Evolutionary conservation across 2,113 vertebrate genomes (phyloP).

Genomic region (Daboia siamensis): DNA sequence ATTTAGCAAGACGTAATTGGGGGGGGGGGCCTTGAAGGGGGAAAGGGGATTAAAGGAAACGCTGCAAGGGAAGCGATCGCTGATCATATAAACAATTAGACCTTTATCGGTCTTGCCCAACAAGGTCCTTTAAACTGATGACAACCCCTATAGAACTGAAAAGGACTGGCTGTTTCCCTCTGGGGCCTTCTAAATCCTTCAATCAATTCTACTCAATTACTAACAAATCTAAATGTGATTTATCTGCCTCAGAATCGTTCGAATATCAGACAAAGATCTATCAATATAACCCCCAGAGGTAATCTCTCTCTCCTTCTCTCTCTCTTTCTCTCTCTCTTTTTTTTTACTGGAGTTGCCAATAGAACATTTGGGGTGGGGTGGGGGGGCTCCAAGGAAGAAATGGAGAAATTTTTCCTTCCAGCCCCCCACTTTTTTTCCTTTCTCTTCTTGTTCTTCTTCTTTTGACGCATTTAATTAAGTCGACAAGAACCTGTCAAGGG

Average conservation of each 20-base stretch:
- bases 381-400: conserved; percentile 82
- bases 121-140: conserved; percentile 65
- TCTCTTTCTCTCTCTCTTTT: conserved; percentile 68
- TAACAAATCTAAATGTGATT: conserved; percentile 99
- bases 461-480: conserved; percentile 97
- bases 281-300: conserved; percentile 91
- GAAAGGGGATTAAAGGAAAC: background rate
- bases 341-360: conserved; percentile 89
- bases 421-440: conserved; percentile 51
- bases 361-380: conserved; percentile 70
- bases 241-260: conserved; percentile 98
- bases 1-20: conserved; percentile 20
- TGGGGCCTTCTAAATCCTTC: conserved; percentile 76
- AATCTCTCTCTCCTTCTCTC: conserved; percentile 68
- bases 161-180: conserved; percentile 71
- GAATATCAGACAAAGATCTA: conserved; percentile 92
- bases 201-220: conserved; percentile 98
- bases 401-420: conserved; percentile 83
- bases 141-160: conserved; percentile 63
- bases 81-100: conserved; percentile 73
- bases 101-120: conserved; percentile 54
- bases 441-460: conserved; percentile 75
- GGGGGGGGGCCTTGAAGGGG: background rate
- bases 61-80: conserved; percentile 47
- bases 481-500: conserved; percentile 97